Base-by-base conservation (phyloP, 2,888 invertebrate species). In the Rosalia funebris region DNA sequence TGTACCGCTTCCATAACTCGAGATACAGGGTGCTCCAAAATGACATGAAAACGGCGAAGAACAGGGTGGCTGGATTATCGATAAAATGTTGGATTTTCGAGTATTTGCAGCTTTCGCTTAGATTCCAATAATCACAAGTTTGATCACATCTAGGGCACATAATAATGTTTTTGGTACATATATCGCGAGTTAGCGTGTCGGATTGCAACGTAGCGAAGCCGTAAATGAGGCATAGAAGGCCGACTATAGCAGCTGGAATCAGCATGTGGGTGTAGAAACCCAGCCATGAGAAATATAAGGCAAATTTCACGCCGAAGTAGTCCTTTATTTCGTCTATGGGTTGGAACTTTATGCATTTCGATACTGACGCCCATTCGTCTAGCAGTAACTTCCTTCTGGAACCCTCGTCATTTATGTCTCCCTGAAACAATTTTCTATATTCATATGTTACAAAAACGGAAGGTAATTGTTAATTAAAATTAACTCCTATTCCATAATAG, bases 221-320 rank as follows among this genome's bases (percentile, higher is more conserved):
- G 72, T 86, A 88, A 1, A 89, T 68, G 69, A 91, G 87, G 75
- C 89, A 89, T 14, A 90, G 64, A 14, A 90, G 75, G 10, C 91
- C 91, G 52, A 89, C 82, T 52, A 91, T 79, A 54, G 90, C 86
- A 1, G 90, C 88, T 10, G 91, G 90, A 68, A 93, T 89, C 56
- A 93, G 82, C 91, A 92, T 91, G 76, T 89, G 88, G 0, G 92
- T 93, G 77, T 93, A 93, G 82, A 91, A 93, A 34, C 93, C 93
- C 44, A 93, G 83, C 93, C 93, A 93, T 10, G 92, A 89, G 81
- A 92, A 93, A 79, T 93, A 93, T 57, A 93, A 82, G 0, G 90
- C 92, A 69, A 91, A 87, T 82, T 89, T 91, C 1, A 89, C 87
- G 44, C 91, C 91, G 77, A 90, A 91, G 79, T 91, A 91, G 73